Percentiles rank a stretch among this genome's conserved stretches.
These are phyloP conservation scores for Podilymbus podiceps DNA, from an alignment of 2,113 vertebrate species.

Conservation along the genomic window DNA sequence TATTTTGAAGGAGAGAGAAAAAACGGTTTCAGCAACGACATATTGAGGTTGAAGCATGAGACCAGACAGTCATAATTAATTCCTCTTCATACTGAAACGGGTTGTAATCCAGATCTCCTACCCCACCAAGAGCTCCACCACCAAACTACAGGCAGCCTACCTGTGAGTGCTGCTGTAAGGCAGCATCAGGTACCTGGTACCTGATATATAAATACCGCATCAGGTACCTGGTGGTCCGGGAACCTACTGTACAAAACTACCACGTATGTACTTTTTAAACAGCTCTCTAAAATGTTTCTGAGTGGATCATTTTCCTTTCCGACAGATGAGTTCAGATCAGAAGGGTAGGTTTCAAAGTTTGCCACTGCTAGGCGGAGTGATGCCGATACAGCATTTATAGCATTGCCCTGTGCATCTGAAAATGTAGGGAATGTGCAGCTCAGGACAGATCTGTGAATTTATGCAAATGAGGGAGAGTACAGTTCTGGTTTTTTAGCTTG, in stretches of 20 bases:
- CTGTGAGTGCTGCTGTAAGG: background rate
- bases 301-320: background rate
- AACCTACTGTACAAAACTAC: background rate
- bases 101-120: background rate
- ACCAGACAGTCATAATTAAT: background rate
- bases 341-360: background rate
- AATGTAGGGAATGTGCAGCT: background rate
- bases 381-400: background rate
- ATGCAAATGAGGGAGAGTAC: background rate
- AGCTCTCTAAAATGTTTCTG: background rate
- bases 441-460: background rate
- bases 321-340: background rate
- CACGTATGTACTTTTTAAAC: background rate
- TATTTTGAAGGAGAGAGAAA: background rate
- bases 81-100: background rate
- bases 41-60: background rate
- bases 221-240: background rate
- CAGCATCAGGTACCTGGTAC: background rate
- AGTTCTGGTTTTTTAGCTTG: background rate
- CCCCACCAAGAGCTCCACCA: background rate
- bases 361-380: background rate
- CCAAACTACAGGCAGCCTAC: background rate
- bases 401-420: background rate
- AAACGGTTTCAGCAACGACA: background rate
- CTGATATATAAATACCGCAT: too few relatives aligned